phyloP scores from a whole-genome alignment of 2,888 invertebrate species.

The Byasa hedistus region DNA sequence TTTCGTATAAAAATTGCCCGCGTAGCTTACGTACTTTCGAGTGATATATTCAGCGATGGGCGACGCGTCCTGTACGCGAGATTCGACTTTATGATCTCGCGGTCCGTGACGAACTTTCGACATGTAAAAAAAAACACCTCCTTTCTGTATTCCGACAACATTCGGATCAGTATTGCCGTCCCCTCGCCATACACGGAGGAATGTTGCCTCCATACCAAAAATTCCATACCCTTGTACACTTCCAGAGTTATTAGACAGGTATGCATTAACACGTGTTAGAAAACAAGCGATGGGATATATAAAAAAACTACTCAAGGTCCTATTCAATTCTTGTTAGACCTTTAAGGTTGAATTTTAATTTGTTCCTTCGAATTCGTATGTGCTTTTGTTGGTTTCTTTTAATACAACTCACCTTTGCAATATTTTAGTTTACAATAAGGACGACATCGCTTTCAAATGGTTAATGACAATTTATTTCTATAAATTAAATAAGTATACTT shows the following conservation, averaged over 20 bases:
- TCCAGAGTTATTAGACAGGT: constrained; percentile 25
- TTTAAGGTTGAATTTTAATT: constrained; percentile 21
- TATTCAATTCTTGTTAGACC: constrained; percentile 18
- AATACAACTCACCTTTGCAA: not conserved
- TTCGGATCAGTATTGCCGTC: constrained; percentile 20
- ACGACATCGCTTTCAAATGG: not conserved
- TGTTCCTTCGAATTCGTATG: constrained; percentile 12
- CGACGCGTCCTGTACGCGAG: constrained; percentile 15
- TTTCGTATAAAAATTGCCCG: constrained; percentile 24
- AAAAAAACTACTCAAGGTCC: constrained; percentile 22
- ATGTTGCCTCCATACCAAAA: constrained; percentile 16
- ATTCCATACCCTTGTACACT: constrained; percentile 28
- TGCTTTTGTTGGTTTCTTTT: constrained; percentile 13
- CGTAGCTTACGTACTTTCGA: constrained; percentile 23
- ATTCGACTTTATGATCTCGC: constrained; percentile 21
- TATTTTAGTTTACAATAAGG: not conserved
- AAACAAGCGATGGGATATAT: constrained; percentile 10
- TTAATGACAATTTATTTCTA: too few species aligned
- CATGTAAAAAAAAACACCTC: constrained; percentile 5
- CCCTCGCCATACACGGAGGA: constrained; percentile 19
- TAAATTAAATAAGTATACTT: too few species aligned
- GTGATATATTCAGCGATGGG: constrained; percentile 17
- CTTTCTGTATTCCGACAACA: constrained; percentile 25
- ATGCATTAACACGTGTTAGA: constrained; percentile 26
- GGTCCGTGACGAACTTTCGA: constrained; percentile 9